Base-by-base conservation (phyloP, 2,113 vertebrate species). In the Misgurnus mizolepis region DNA sequence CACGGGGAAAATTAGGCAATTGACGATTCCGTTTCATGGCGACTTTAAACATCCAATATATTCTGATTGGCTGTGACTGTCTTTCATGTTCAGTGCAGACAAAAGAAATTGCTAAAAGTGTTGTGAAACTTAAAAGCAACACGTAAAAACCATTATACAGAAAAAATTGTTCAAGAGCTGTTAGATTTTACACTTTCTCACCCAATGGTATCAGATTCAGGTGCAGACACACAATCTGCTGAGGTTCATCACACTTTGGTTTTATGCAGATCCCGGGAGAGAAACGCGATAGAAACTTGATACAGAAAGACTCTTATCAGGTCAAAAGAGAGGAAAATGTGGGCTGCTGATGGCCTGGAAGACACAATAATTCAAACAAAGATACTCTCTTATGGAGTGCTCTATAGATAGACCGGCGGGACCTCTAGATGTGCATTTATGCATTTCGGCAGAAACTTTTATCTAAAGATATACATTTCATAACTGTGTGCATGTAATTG, bases 261-360 rank as follows among this genome's bases (percentile, higher is more conserved):
- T 76, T 53, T 27, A 34, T 76, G 65, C 67, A 71, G 17, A 12
- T 86, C 85, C 82, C 73, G 34, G 66, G 71, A 83, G 82, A 83
- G 7, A 8, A 71, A 53, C 47, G 14, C 69, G 78, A 83, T 14
- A 61, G 82, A 81, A 76, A 85, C 69, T 41, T 56, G 84, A 85
- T 82, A 82, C 61, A 15, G 69, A 67, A 66, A 83, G 74, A 81
- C 78, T 69, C 61, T 83, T 85, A 81, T 68, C 43, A 76, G 71
- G 79, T 84, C 70, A 84, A 79, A 82, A 79, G 67, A 76, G 47
- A 70, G 71, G 55, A 69, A 67, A 76, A n/a, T n/a, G 50, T 40
- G 41, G 67, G 55, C 56, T 53, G 50, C 50, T 1, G 14, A 66
- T 67, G 80, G 53, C 55, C 58, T 50, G n/a, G 40, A 43, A 76